Percentiles rank a stretch among this genome's conserved stretches.
Conservation (phyloP, 1,140 invertebrate genomes). For the Kradibia gibbosae region DNA sequence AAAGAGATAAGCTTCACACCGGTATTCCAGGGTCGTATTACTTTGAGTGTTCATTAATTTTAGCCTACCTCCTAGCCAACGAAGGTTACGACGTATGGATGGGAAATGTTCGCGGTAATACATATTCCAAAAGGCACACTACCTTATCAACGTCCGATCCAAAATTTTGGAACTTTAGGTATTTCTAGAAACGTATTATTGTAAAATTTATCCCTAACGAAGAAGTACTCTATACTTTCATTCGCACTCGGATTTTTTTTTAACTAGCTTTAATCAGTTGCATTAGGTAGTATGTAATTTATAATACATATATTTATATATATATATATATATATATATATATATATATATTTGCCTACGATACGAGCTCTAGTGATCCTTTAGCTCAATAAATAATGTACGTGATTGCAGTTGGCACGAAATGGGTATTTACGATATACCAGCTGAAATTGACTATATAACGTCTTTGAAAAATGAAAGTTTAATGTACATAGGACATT, state of each 20-base stretch:
- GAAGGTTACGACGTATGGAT: slow-evolving; percentile 83
- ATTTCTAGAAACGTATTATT: background rate
- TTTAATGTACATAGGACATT: slow-evolving; percentile 76
- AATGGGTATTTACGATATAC: slow-evolving; percentile 78
- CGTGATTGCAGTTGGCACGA: slow-evolving; percentile 76
- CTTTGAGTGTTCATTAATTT: slow-evolving; percentile 55
- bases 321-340: no score
- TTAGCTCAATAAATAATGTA: no score
- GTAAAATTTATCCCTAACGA: no score
- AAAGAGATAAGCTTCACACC: background rate
- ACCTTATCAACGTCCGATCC: slow-evolving; percentile 70
- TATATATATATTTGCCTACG: background rate
- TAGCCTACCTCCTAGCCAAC: slow-evolving; percentile 73
- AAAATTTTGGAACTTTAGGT: slow-evolving; percentile 73
- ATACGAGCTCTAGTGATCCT: background rate
- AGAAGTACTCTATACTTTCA: no score
- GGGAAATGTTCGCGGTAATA: slow-evolving; percentile 80
- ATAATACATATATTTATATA: no score
- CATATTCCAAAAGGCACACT: slow-evolving; percentile 77
- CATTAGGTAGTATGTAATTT: no score
- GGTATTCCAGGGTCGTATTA: background rate
- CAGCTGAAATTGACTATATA: slow-evolving; percentile 77
- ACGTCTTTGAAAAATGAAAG: slow-evolving; percentile 63
- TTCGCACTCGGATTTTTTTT: no score
- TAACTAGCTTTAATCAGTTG: no score